These are phyloP conservation scores for Papilio protenor DNA, from an alignment of 2,888 invertebrate species.

Conservation along the genomic window DNA sequence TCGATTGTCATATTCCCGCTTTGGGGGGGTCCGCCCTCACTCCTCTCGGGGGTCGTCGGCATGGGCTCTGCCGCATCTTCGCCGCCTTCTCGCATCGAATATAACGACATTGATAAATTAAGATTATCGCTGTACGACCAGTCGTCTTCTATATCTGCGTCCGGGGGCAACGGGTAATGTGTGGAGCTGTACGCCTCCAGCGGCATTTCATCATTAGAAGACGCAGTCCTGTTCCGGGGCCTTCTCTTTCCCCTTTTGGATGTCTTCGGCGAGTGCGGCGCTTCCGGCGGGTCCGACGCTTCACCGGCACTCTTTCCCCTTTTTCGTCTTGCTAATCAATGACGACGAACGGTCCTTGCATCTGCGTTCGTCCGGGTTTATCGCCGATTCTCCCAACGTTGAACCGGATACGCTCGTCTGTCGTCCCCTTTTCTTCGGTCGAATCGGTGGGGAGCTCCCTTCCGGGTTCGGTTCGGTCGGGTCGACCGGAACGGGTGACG, in stretches of 20 bases:
- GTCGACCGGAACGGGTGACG: too few relatives aligned
- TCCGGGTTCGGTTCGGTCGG: neutral
- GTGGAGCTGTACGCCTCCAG: too few relatives aligned
- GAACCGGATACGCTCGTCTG: neutral
- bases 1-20: neutral
- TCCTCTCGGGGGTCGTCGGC: neutral
- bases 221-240: too few relatives aligned
- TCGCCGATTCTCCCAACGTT: neutral
- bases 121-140: too few relatives aligned
- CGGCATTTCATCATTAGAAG: too few relatives aligned
- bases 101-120: too few relatives aligned
- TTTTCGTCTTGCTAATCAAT: slow-evolving; percentile 38
- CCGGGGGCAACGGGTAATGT: too few relatives aligned
- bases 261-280: too few relatives aligned
- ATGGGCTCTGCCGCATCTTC: neutral
- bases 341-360: slow-evolving; percentile 50
- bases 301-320: neutral
- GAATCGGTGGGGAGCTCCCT: neutral
- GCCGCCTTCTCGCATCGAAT: neutral
- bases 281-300: neutral
- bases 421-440: slow-evolving; percentile 2
- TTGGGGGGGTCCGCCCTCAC: neutral
- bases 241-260: too few relatives aligned
- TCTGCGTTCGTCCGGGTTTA: slow-evolving; percentile 41
- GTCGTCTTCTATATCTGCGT: too few relatives aligned